Conservation (phyloP, 2,888 invertebrate genomes). For the Serripes groenlandicus region DNA sequence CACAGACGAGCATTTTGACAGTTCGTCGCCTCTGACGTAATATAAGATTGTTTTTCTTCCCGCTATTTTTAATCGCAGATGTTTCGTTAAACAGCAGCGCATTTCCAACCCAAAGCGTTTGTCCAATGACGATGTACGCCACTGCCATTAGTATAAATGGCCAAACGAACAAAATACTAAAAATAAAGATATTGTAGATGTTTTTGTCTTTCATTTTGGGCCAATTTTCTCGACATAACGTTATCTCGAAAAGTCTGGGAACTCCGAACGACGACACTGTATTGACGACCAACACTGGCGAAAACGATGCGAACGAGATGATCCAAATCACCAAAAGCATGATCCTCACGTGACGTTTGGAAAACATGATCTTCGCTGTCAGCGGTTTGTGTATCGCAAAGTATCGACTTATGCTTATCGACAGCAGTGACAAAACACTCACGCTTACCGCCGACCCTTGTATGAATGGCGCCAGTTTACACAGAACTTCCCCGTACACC, state of each 20-base stretch:
- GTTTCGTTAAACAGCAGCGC: conserved; percentile 49
- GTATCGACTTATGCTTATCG: conserved; percentile 78
- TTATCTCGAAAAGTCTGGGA: conserved; percentile 67
- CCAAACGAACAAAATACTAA: conserved; percentile 70
- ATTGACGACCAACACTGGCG: conserved; percentile 77
- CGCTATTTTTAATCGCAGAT: neutral
- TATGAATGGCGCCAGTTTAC: conserved; percentile 75
- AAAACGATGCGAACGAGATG: conserved; percentile 70
- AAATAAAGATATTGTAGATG: conserved; percentile 75
- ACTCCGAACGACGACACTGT: conserved; percentile 64
- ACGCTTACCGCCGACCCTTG: conserved; percentile 78
- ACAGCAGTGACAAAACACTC: conserved; percentile 77
- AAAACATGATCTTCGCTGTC: conserved; percentile 74
- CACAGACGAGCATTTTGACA: conserved; percentile 77
- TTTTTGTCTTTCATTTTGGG: conserved; percentile 61
- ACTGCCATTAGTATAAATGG: conserved; percentile 76
- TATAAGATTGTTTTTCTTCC: conserved; percentile 69
- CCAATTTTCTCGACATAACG: conserved; percentile 77
- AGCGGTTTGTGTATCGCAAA: conserved; percentile 76
- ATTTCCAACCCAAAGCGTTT: conserved; percentile 75
- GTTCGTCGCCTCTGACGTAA: conserved; percentile 75
- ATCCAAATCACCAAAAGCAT: conserved; percentile 76
- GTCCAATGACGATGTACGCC: conserved; percentile 74
- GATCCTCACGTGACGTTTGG: conserved; percentile 69
- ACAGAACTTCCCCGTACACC: conserved; percentile 75